A percentile compares a stretch with the other conserved stretches of the same genome.
Conservation (phyloP, 1,140 invertebrate species). For the Cydia splendana region DNA sequence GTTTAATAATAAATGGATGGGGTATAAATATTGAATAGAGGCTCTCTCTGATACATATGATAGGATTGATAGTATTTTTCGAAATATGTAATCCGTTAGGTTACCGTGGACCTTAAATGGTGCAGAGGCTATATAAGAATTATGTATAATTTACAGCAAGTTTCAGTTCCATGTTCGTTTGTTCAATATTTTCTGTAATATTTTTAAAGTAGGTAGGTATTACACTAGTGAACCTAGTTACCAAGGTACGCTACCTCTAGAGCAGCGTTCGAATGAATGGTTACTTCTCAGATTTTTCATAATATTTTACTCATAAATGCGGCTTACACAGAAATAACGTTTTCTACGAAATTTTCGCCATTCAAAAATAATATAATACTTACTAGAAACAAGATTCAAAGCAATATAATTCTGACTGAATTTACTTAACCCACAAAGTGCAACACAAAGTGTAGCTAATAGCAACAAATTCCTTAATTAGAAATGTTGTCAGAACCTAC, state of each 20-base stretch:
- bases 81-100: no score
- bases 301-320: background rate
- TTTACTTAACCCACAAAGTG: background rate
- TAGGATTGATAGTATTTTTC: no score
- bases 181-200: no score
- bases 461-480: conserved; percentile 50
- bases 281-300: background rate
- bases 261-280: no score
- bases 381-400: background rate
- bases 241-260: no score
- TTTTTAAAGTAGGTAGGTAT: no score
- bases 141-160: no score
- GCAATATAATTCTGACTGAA: background rate
- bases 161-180: no score
- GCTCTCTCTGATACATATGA: background rate
- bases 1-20: conserved; percentile 3
- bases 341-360: no score
- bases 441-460: conserved; percentile 28
- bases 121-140: no score
- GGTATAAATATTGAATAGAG: background rate
- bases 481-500: conserved; percentile 51
- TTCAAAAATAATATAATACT: background rate
- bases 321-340: background rate
- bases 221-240: no score
- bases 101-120: no score